Conservation (phyloP, 2,113 vertebrate genomes). For the Lepidothrix coronata region DNA sequence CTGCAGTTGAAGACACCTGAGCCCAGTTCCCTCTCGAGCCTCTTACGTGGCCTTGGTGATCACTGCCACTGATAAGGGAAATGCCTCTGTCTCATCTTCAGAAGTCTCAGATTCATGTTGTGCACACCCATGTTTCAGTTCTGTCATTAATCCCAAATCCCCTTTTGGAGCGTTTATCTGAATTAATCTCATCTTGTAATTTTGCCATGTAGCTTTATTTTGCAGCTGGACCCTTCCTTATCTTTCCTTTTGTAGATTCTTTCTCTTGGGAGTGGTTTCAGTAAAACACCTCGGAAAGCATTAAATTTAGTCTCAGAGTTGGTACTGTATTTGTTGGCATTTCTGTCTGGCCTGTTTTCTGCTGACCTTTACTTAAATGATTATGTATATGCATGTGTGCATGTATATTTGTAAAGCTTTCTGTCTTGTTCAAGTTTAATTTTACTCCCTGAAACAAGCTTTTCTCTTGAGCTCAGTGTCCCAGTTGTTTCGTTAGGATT, state of each 20-base stretch:
- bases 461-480: not conserved
- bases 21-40: not conserved
- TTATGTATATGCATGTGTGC: not conserved
- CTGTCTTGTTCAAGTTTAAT: not conserved
- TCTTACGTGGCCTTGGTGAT: not conserved
- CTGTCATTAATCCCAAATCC: not conserved
- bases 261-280: not conserved
- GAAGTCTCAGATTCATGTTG: not conserved
- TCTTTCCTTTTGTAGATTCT: not conserved
- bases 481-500: conserved; percentile 2
- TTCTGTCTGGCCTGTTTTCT: not conserved
- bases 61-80: not conserved
- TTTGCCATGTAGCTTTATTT: not conserved
- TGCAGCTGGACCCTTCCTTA: not conserved
- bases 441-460: not conserved
- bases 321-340: not conserved
- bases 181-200: not conserved
- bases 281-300: not conserved
- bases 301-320: not conserved
- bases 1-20: not conserved
- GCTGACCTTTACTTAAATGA: not conserved
- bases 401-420: not conserved
- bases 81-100: not conserved
- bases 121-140: not conserved
- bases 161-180: not conserved